Evolutionary conservation across 2,888 invertebrate genomes (phyloP), one percentile per base, ranked within the genome.

Genomic region (Brachycybe producta): DNA sequence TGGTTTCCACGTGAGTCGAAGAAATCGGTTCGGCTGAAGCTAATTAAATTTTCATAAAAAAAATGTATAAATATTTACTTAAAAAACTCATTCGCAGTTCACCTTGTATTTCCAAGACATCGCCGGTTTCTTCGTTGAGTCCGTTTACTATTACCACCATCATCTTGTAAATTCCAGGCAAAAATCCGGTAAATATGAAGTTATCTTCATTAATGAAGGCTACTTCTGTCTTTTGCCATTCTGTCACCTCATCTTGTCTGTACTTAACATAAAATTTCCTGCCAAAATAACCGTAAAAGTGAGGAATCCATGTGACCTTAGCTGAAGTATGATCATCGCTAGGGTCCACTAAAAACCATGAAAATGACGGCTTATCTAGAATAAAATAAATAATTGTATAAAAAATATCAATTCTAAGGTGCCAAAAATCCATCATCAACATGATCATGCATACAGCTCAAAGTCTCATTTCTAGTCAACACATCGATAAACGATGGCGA

Each of bases 81-180:
- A n/a, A n/a, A n/a, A n/a, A n/a, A n/a, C n/a, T n/a, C n/a, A n/a
- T n/a, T n/a, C n/a, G n/a, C n/a, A n/a, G n/a, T n/a, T n/a, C n/a
- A n/a, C n/a, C n/a, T 61, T 83, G 84, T 23, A 91, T 78, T 59
- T 84, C 81, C 63, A 78, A 76, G 2, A 74, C 60, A 53, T 75
- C 77, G 61, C 88, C 86, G 57, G 81, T 79, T 15, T 80, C 78
- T 59, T 76, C 71, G 60, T 78, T 79, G 17, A 70, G 67, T 0
- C 85, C 87, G 65, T 94, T 92, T 45, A 90, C 86, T 11, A 95
- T 84, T 1, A 91, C 87, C 1, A 92, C 79, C 56, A 81, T 77
- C 62, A 98, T 82, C 62, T 88, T 85, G 65, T 95, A 98, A 36
- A 78, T 80, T 11, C 84, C 86, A 0, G 84, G 82, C 57, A 82